Conservation (phyloP, 2,797 vertebrate species). For the Rhincodon typus region DNA sequence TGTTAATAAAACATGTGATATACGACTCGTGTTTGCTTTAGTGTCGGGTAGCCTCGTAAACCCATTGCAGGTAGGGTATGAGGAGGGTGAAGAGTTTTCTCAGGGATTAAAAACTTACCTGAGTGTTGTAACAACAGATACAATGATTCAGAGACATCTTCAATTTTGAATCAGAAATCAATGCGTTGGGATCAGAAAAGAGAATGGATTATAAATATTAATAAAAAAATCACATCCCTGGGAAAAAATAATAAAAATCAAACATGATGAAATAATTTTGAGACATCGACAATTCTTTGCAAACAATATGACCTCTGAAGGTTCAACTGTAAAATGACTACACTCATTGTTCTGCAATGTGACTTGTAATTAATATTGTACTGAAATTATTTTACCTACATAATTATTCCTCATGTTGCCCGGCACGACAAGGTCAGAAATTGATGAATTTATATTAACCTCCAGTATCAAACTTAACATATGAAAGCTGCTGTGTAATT, state of each 20-base stretch:
- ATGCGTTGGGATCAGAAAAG: background rate
- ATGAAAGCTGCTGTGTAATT: background rate
- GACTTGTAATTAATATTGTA: background rate
- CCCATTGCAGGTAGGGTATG: background rate
- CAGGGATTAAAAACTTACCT: background rate
- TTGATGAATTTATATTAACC: slow-evolving; percentile 10
- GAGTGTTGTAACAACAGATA: background rate
- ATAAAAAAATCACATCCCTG: background rate
- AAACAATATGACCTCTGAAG: background rate
- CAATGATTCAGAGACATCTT: background rate
- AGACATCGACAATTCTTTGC: slow-evolving; percentile 5
- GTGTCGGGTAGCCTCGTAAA: background rate
- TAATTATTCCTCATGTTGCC: slow-evolving; percentile 17
- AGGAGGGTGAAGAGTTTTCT: background rate
- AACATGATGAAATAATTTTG: background rate
- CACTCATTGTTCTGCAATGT: background rate
- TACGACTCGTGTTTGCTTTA: background rate
- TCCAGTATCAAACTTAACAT: background rate
- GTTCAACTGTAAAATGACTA: background rate
- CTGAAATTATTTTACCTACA: background rate
- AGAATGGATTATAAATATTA: slow-evolving; percentile 13
- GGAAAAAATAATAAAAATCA: background rate
- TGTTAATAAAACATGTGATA: background rate
- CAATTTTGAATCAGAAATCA: background rate
- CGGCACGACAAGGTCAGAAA: background rate